Evolutionary conservation across 2,888 invertebrate species (phyloP).

Genomic region (Epirrhoe tristata): DNA sequence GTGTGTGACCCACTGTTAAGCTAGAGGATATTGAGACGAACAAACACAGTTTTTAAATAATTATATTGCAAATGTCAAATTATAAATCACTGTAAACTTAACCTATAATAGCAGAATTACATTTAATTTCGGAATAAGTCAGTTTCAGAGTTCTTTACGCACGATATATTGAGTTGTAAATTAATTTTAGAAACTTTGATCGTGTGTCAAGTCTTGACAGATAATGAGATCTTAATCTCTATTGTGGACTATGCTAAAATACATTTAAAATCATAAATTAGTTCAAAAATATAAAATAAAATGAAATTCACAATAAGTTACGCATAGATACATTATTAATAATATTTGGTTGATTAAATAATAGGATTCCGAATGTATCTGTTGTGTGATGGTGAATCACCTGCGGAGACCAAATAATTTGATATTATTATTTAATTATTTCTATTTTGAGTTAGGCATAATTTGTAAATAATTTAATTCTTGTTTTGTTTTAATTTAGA

Average conservation of each 20-base stretch:
- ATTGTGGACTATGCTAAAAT: constrained; percentile 58
- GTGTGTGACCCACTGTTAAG: constrained; percentile 13
- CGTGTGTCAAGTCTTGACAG: constrained; percentile 25
- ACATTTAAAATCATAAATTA: constrained; percentile 71
- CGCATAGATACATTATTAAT: constrained; percentile 75
- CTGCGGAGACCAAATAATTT: constrained; percentile 35
- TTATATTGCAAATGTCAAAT: constrained; percentile 67
- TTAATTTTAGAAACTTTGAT: background rate
- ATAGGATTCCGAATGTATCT: constrained; percentile 61
- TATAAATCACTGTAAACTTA: constrained; percentile 60
- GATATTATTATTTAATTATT: constrained; percentile 6
- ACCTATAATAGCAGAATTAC: constrained; percentile 27
- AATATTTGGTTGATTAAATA: constrained; percentile 83
- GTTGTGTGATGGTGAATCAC: constrained; percentile 71
- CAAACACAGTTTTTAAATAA: constrained; percentile 49
- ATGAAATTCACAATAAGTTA: constrained; percentile 75
- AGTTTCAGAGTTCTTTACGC: constrained; percentile 18
- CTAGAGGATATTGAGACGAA: constrained; percentile 53
- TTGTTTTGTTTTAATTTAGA: too few species aligned
- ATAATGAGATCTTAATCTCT: constrained; percentile 51
- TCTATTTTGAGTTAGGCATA: too few species aligned
- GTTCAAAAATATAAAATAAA: constrained; percentile 58
- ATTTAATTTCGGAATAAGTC: constrained; percentile 31
- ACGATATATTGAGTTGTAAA: constrained; percentile 11
- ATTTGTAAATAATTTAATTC: too few species aligned